Conservation (phyloP, 2,888 invertebrate species). For the Machimus rusticus region DNA sequence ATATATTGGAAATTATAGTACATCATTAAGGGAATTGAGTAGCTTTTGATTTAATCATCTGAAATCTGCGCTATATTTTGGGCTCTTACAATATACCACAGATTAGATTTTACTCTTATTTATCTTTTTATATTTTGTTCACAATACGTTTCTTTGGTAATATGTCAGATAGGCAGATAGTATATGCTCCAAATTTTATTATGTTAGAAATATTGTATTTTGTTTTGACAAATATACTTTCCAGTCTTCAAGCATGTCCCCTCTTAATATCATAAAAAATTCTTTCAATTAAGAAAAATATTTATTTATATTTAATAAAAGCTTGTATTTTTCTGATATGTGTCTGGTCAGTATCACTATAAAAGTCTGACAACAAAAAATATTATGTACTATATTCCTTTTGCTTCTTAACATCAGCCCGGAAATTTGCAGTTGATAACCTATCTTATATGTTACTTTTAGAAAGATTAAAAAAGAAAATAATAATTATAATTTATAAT, state of each 20-base stretch:
- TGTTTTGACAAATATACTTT: not conserved
- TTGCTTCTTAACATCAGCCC: too few relatives aligned
- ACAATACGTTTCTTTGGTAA: not conserved
- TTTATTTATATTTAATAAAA: not conserved
- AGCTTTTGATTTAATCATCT: not conserved
- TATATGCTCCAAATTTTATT: not conserved
- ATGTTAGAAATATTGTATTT: not conserved
- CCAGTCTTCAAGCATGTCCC: not conserved
- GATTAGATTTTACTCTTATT: not conserved
- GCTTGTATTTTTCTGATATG: not conserved
- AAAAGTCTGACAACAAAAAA: too few relatives aligned
- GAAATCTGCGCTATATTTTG: conserved; percentile 19
- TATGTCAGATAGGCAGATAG: not conserved
- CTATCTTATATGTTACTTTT: too few relatives aligned
- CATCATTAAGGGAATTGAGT: not conserved
- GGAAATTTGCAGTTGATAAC: too few relatives aligned
- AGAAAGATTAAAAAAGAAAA: too few relatives aligned
- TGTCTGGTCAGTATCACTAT: not conserved
- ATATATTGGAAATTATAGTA: not conserved
- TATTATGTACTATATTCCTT: too few relatives aligned
- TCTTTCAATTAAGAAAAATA: too few relatives aligned
- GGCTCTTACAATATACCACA: conserved; percentile 20
- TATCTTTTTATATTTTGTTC: not conserved
- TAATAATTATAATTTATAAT: too few relatives aligned
- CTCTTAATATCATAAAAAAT: not conserved